phyloP scores from a whole-genome alignment of 2,113 vertebrate genomes.

The Zonotrichia leucophrys region DNA sequence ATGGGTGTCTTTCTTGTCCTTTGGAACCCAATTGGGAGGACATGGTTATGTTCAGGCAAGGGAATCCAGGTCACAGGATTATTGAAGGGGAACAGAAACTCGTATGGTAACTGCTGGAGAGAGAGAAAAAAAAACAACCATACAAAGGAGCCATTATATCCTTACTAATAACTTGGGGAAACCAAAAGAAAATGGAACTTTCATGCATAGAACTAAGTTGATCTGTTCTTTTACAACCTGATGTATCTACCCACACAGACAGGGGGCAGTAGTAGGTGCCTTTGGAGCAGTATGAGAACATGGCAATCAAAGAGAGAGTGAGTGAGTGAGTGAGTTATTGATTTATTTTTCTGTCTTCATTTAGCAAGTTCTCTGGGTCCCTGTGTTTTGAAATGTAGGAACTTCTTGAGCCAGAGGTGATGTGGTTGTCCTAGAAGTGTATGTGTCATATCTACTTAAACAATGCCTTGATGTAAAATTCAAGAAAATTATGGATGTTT shows the following conservation, averaged over 20 bases:
- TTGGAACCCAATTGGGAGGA: accelerated
- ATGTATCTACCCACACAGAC: background rate
- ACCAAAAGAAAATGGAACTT: background rate
- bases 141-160: background rate
- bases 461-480: background rate
- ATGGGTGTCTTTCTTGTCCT: background rate
- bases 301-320: background rate
- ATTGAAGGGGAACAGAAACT: background rate
- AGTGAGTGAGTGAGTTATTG: background rate
- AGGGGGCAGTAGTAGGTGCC: background rate
- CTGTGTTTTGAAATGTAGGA: background rate
- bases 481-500: background rate
- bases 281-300: background rate
- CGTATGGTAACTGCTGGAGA: background rate
- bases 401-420: background rate
- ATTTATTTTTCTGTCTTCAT: background rate
- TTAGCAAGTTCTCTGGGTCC: background rate
- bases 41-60: background rate
- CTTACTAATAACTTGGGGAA: background rate
- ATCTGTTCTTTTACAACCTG: background rate
- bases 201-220: background rate
- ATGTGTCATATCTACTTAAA: background rate
- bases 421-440: background rate
- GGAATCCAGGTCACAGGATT: background rate
- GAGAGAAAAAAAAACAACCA: background rate